Conservation (phyloP, 2,888 invertebrate species). For the Deroplatys truncata region DNA sequence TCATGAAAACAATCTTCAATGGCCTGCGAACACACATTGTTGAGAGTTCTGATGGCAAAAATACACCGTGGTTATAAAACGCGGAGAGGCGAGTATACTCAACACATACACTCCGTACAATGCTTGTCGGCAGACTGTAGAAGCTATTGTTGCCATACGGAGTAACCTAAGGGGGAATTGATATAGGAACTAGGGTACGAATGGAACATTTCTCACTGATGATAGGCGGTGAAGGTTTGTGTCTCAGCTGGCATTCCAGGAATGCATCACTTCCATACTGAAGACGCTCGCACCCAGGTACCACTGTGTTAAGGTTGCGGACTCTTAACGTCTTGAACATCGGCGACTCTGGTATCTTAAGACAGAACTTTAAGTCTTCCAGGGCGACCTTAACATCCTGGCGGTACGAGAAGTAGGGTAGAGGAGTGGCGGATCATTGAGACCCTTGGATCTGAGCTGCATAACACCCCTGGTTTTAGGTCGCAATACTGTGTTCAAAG, state of each 20-base stretch:
- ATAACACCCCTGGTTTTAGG: conserved; percentile 86
- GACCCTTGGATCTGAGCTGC: conserved; percentile 73
- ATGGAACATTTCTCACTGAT: conserved; percentile 53
- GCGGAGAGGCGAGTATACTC: too few relatives aligned
- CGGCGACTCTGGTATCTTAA: conserved; percentile 63
- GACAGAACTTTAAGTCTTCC: conserved; percentile 35
- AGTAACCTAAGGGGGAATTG: too few relatives aligned
- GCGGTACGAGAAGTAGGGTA: conserved; percentile 80
- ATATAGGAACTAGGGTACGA: too few relatives aligned
- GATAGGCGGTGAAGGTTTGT: conserved; percentile 76
- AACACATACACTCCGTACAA: too few relatives aligned
- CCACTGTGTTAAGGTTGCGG: conserved; percentile 68
- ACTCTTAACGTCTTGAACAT: conserved; percentile 80
- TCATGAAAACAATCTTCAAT: too few relatives aligned
- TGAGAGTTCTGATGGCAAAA: too few relatives aligned
- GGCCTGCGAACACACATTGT: too few relatives aligned
- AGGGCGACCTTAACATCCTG: conserved; percentile 38
- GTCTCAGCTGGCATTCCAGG: conserved; percentile 80
- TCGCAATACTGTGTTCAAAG: conserved; percentile 49
- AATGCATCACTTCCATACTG: conserved; percentile 73
- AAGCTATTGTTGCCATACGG: too few relatives aligned
- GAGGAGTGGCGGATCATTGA: conserved; percentile 76
- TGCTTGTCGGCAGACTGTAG: too few relatives aligned
- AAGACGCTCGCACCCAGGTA: conserved; percentile 76
- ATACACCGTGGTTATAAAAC: too few relatives aligned